phyloP scores from a whole-genome alignment of 2,113 vertebrate species.

The Redunca redunca region DNA sequence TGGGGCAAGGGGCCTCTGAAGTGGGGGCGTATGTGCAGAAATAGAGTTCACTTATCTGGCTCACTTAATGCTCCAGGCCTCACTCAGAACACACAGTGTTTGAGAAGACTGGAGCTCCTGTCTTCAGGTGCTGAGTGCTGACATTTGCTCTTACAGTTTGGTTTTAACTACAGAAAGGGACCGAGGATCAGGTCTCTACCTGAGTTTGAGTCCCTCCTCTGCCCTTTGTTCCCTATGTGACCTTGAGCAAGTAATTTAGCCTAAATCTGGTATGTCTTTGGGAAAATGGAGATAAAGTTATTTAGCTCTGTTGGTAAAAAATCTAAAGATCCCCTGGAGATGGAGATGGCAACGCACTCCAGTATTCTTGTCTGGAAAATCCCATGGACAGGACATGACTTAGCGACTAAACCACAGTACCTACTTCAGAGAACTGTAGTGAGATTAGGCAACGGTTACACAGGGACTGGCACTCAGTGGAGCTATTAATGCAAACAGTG shows the following conservation, averaged over 20 bases:
- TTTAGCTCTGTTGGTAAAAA: neutral
- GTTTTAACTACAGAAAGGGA: neutral
- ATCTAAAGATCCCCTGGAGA: neutral
- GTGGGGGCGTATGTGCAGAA: neutral
- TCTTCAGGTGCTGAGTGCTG: neutral
- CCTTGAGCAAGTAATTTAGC: constrained; percentile 3
- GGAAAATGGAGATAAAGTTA: neutral
- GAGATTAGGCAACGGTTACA: neutral
- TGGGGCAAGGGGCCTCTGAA: neutral
- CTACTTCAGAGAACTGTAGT: neutral
- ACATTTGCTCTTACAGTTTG: neutral
- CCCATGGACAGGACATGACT: neutral
- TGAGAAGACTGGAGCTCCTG: neutral
- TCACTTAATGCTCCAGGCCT: neutral
- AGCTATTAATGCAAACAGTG: neutral
- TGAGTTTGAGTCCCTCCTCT: neutral
- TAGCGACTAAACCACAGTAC: neutral
- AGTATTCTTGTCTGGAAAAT: neutral
- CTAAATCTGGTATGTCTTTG: neutral
- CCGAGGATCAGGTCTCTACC: neutral
- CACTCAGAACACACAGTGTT: neutral
- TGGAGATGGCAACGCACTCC: neutral
- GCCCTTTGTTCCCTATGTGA: neutral
- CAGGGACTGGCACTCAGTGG: neutral
- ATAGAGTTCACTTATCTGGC: neutral